Base-by-base conservation (phyloP, 2,888 invertebrate species). In the Seira ritae region DNA sequence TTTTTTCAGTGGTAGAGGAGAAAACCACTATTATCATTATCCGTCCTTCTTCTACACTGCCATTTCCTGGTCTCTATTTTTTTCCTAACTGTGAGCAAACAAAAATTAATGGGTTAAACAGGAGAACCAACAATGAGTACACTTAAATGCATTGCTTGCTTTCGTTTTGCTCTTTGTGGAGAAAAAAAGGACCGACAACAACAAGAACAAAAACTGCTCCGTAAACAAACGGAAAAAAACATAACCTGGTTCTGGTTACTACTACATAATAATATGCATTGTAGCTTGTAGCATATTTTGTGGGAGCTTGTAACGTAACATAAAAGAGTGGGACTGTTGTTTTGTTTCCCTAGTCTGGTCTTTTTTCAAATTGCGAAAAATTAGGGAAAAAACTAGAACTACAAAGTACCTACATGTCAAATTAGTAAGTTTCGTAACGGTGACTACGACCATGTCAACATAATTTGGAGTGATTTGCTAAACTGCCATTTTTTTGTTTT, bases 1-100 rank as follows among this genome's bases (percentile, higher is more conserved):
- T 55, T 68, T 42, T 55, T 73, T 60, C 37, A 4, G 67, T 23
- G 55, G 62, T 55, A 15, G 66, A 19, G 46, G 66, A 19, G 46
- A 75, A 74, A 70, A 46, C 66, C 50, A 19, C 31, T 55, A 75
- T 67, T 75, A 75, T 19, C 68, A 75, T 75, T 75, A 75, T 65
- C 67, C 50, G n/a, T 55, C 55, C 22, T 68, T 68, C 68, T 60
- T 24, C 10, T 70, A 46, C 70, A 70, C 46, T 62, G 12, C 62
- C 20, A 46, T 70, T 55, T 60, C 37, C 71, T 71, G 23, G 70
- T 22, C 22, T 37, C 55, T 55, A 1, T 10, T 55, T 31, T 73
- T 73, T 73, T 24, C 24, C 23, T 62, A 60, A 62, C 62, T 62
- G 19, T 50, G 50, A 62, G 23, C 31, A 73, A 70, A 70, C 72